Base-by-base conservation (phyloP, 2,888 invertebrate genomes). In the Hemistola chrysoprasaria region DNA sequence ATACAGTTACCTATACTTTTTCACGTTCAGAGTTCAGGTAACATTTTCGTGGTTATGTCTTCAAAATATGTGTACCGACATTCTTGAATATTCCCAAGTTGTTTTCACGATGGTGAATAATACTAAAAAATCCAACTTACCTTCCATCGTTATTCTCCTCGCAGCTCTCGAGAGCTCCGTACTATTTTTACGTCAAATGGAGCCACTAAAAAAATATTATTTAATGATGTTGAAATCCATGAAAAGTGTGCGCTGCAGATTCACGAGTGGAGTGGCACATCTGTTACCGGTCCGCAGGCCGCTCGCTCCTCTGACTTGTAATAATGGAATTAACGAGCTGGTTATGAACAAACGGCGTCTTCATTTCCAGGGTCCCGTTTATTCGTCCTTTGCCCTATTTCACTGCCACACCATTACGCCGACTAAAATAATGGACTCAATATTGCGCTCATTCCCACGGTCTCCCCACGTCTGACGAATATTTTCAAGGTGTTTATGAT, bases 321-420 rank as follows among this genome's bases (percentile, higher is more conserved):
- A 86, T 85, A 85, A 87, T 82, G 76, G 81, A 86, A 86, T 85
- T 85, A 87, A 87, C 85, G 83, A 81, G 82, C 84, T 86, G 87
- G 81, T 87, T 86, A 85, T 85, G 86, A 85, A 87, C 86, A 83
- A 87, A 85, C 83, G 84, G 76, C 77, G 80, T 85, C 86, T 86
- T 84, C 83, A 86, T 85, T 85, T 84, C 76, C 82, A 86, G 73
- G 75, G 75, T 70, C 68, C 71, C 78, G 75, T 80, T 82, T 80
- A 71, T 79, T 77, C 65, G 67, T 71, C 69, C 81, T 82, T 72
- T 74, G 68, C 78, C 76, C 80, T 84, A 86, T 85, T 86, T 83
- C 80, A 82, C 79, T 78, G 81, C 75, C 81, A 78, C 80, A 76
- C 80, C 78, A 83, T 84, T 85, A 78, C 78, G 78, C 78, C 65